phyloP scores from a whole-genome alignment of 2,113 vertebrate species.

The Excalfactoria chinensis region DNA sequence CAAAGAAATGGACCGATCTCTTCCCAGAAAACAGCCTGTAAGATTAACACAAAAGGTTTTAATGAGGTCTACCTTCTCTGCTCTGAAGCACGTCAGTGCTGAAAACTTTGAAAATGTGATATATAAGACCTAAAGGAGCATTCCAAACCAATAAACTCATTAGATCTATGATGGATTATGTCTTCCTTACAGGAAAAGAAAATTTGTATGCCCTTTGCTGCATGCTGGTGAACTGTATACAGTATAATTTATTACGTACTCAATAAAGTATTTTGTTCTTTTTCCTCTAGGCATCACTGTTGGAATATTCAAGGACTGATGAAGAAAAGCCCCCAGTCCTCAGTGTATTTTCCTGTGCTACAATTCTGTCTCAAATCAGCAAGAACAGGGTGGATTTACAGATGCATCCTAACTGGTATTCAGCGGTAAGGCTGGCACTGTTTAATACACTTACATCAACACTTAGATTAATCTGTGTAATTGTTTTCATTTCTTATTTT shows the following conservation, averaged over 20 bases:
- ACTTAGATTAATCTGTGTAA: not conserved
- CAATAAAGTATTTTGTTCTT: not conserved
- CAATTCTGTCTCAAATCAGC: constrained; percentile 81
- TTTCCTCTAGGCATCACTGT: constrained; percentile 72
- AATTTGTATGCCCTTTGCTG: not conserved
- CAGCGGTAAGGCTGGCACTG: constrained; percentile 71
- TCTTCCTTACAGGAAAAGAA: not conserved
- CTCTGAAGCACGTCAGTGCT: not conserved
- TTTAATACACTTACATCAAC: not conserved
- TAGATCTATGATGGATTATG: not conserved
- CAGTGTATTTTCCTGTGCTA: constrained; percentile 82
- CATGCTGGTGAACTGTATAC: not conserved
- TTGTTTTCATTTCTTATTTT: not conserved
- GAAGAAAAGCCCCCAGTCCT: constrained; percentile 79
- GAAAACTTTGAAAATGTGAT: not conserved
- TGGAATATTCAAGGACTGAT: constrained; percentile 78
- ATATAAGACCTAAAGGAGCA: not conserved
- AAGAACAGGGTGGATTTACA: constrained; percentile 71
- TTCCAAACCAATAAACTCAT: not conserved
- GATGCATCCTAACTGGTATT: constrained; percentile 78
- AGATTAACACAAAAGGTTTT: not conserved
- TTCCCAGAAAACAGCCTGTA: not conserved
- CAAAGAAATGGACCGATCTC: not conserved
- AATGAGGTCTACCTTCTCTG: not conserved
- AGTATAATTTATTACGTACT: not conserved